phyloP scores from a whole-genome alignment of 2,888 invertebrate genomes.

The Chrysomela aeneicollis region DNA sequence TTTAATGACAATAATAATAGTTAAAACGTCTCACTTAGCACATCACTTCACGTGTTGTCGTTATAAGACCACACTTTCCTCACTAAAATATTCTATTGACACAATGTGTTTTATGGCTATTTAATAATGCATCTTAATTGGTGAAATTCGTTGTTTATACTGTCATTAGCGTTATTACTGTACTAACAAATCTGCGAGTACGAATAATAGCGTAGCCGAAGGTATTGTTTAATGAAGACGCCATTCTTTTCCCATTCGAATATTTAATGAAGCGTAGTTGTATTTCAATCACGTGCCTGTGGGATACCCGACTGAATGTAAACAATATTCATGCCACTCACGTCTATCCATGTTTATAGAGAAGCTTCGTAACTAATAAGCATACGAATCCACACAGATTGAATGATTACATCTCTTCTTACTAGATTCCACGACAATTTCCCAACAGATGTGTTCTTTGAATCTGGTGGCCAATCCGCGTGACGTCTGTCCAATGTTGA shows the following conservation, averaged over 20 bases:
- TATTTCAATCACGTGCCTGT: neutral
- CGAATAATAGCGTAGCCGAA: too few relatives aligned
- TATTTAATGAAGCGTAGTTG: neutral
- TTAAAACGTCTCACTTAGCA: constrained; percentile 6
- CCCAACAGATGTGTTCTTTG: neutral
- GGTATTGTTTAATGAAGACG: neutral
- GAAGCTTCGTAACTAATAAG: neutral
- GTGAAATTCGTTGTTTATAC: constrained; percentile 20
- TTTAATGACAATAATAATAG: too few relatives aligned
- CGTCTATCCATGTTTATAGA: neutral
- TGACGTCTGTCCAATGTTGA: too few relatives aligned
- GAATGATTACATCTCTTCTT: neutral
- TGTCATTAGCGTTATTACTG: neutral
- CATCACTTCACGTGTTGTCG: constrained; percentile 17
- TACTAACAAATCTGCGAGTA: too few relatives aligned
- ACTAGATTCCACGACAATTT: neutral
- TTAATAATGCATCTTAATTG: constrained; percentile 23
- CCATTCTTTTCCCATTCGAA: neutral
- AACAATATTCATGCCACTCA: neutral
- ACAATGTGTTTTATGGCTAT: neutral
- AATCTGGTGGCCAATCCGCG: too few relatives aligned
- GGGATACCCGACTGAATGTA: neutral
- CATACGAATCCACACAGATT: neutral
- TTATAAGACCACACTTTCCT: neutral
- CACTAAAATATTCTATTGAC: constrained; percentile 25